A percentile compares a stretch with the other conserved stretches of the same genome.
phyloP scores from a whole-genome alignment of 30 jellyfish, hydroid and myxozoan species.

The Pseudorhiza aurosa region DNA sequence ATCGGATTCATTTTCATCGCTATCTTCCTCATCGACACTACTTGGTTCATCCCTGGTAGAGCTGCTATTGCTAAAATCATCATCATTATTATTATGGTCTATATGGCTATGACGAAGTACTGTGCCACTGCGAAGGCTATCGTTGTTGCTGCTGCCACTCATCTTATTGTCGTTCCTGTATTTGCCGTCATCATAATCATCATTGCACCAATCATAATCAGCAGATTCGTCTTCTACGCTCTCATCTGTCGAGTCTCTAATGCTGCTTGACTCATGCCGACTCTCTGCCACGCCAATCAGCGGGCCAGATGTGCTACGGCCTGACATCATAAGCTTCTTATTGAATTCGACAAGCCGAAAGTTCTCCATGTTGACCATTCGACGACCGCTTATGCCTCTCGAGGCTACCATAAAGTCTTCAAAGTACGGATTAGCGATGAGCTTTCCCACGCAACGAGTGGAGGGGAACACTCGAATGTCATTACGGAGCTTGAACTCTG shows the following conservation, averaged over 20 bases:
- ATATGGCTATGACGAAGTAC: no score
- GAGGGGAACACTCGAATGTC: constrained; percentile 20
- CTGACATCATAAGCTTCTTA: constrained; percentile 12
- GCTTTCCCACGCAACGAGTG: constrained; percentile 42
- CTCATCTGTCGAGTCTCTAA: constrained; percentile 15
- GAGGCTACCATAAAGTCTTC: constrained; percentile 45
- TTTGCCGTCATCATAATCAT: constrained; percentile 23
- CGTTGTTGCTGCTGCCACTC: constrained; percentile 4
- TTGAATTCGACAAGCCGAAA: constrained; percentile 22
- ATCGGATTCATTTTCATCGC: constrained; percentile 12
- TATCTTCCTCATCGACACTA: constrained; percentile 8
- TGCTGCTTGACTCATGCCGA: not conserved
- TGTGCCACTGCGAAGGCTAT: not conserved
- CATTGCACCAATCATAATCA: constrained; percentile 22
- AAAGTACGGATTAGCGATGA: constrained; percentile 25
- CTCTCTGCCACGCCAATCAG: constrained; percentile 12
- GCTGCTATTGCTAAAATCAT: not conserved
- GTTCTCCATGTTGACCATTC: constrained; percentile 13
- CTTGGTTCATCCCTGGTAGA: no score
- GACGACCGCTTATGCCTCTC: constrained; percentile 19
- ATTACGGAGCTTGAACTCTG: not conserved
- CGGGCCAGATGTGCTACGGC: constrained; percentile 24
- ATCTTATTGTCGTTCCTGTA: not conserved
- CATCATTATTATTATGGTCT: not conserved
- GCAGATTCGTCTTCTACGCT: constrained; percentile 5